Conservation (phyloP, 2,888 invertebrate genomes). For the Branchipolynoe longqiensis region DNA sequence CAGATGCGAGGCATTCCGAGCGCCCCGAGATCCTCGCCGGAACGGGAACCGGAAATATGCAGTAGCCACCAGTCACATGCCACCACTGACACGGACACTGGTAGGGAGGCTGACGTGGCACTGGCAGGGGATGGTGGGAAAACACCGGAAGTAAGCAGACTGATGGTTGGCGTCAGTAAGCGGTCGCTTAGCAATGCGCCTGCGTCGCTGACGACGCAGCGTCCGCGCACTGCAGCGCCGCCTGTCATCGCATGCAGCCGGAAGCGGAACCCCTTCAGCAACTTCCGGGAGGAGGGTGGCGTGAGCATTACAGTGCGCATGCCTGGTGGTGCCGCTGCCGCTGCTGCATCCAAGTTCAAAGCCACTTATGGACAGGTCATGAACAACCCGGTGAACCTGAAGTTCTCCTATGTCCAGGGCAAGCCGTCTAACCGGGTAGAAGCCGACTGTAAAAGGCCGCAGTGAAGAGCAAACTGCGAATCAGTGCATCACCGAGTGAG, state of each 20-base stretch:
- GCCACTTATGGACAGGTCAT: neutral
- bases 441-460: too few relatives aligned
- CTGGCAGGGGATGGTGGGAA: neutral
- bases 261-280: conserved; percentile 6
- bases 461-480: too few relatives aligned
- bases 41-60: neutral
- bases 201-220: neutral
- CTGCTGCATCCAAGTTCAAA: neutral
- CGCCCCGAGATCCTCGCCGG: neutral
- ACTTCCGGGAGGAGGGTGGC: conserved; percentile 36
- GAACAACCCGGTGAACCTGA: neutral
- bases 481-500: too few relatives aligned
- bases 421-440: neutral
- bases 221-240: neutral
- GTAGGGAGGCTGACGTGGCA: too few relatives aligned
- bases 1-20: neutral
- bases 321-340: neutral
- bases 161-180: neutral
- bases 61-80: neutral
- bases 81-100: too few relatives aligned
- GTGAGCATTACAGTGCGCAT: conserved; percentile 27
- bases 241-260: neutral
- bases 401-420: conserved; percentile 38
- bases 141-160: neutral
- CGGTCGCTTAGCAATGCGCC: neutral